These are phyloP conservation scores for Philopedon plagiatum DNA, from an alignment of 2,888 invertebrate species.

Conservation along the genomic window DNA sequence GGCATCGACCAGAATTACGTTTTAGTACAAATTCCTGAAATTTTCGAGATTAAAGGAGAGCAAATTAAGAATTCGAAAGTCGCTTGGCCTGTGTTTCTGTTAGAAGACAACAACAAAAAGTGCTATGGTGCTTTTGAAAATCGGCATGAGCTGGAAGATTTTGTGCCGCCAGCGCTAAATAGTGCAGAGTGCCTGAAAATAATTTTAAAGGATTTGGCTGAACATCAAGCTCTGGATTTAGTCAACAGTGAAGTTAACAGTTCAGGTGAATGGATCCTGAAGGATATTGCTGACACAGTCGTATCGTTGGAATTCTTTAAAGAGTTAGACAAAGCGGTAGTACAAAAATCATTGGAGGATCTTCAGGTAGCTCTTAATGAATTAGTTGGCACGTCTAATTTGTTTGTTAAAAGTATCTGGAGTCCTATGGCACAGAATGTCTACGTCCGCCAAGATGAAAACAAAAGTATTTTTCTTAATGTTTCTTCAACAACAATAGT, in stretches of 20 bases:
- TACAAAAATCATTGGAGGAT: not conserved
- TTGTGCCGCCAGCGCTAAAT: not conserved
- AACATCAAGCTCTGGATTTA: not conserved
- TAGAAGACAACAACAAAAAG: not conserved
- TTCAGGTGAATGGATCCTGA: not conserved
- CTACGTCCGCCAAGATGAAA: not conserved
- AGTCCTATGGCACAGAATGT: not conserved
- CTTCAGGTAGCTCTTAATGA: not conserved
- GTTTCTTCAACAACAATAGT: not conserved
- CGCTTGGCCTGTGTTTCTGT: not conserved
- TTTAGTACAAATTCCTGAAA: not conserved
- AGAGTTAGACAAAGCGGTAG: not conserved
- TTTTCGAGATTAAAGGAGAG: not conserved
- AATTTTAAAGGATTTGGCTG: not conserved
- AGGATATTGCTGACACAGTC: not conserved
- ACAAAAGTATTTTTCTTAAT: not conserved
- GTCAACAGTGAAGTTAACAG: not conserved
- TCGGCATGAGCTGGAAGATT: not conserved
- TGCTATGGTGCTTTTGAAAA: slow-evolving; percentile 12
- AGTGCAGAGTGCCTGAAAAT: not conserved
- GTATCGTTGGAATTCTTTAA: slow-evolving; percentile 14
- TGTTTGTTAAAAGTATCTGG: slow-evolving; percentile 1
- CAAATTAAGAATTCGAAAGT: not conserved
- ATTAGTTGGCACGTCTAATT: not conserved
- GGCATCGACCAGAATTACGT: not conserved